Evolutionary conservation across 2,797 vertebrate species (phyloP), one percentile per base, ranked within the genome.

Genomic region (Platyrinchus mystaceus): DNA sequence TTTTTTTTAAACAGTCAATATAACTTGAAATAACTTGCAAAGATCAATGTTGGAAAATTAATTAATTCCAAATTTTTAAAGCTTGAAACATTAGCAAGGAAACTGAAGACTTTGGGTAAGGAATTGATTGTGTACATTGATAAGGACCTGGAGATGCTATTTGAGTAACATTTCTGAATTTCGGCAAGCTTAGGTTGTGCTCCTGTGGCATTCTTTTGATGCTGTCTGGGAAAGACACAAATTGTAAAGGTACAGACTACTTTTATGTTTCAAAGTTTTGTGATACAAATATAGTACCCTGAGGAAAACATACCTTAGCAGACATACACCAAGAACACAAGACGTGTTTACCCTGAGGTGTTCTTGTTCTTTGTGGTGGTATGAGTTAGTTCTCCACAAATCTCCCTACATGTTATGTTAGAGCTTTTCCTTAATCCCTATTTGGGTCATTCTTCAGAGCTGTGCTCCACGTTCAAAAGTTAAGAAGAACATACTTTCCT

Each of bases 121-220:
- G 32, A 77, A 19, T 44, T 60, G 14, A 7, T 58, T 59, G 15
- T 58, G 10, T n/a, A 2, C 70, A 12, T 80, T 86, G 64, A 14
- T 62, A 41, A 62, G 21, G 37, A 50, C 23, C 32, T 49, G 26
- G 30, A 34, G 12, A 10, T 79, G 27, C 34, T 75, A 12, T 49
- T 89, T 67, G 52, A 77, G 34, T 70, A 1, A 0, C 34, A 19
- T 87, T 80, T 74, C 21, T 70, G 55, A 56, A 60, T 85, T 66
- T 44, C 46, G 7, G 46, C 30, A 37, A 64, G 10, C 4, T 56
- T 43, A 22, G 55, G 3, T 44, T 60, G 41, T 84, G 24, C 14
- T 2, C 0, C 43, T 66, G 8, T 4, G 4, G 16, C 37, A 1
- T 2, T n/a, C 10, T 14, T 81, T 80, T 59, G 9, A 41, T 52